Evolutionary conservation across 1,140 invertebrate genomes (phyloP), one percentile per base, ranked within the genome.

Genomic region (Diabrotica undecimpunctata): DNA sequence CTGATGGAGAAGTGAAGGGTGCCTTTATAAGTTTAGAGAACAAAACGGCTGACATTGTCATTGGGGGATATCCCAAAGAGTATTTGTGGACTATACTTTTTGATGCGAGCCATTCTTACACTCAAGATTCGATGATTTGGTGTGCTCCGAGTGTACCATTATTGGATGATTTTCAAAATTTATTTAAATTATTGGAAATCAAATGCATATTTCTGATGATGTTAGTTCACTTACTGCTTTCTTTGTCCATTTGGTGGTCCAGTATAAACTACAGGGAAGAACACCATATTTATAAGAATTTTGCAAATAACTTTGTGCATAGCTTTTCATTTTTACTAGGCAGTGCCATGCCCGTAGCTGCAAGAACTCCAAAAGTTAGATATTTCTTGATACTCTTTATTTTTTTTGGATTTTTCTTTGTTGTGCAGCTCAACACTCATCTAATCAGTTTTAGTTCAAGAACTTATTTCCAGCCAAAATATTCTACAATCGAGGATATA

Each of bases 101-200:
- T 13, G 53, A 54, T 54, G 25, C 13, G 4, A 54, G 53, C 12
- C 25, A 54, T 54, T 54, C 12, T 5, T 54, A 54, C 53, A 54
- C 53, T 12, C 53, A 54, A 54, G 25, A 54, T 8, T 2, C 53
- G 3, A 5, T 54, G 3, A 54, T 54, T 54, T 54, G 9, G 53
- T 54, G 53, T 25, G 53, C 25, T 54, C 53, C 53, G 4, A 12
- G 13, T 25, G 12, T 54, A n/a, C 12, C 25, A 5, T 5, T 12
- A 3, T 10, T 54, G 8, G 53, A 13, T 8, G 25, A 54, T 25
- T 13, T 54, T 25, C 9, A 54, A 54, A n/a, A 54, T 7, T 11
- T 54, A 13, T 13, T 25, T 8, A 4, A 10, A 11, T 5, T 54
- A 8, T 3, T 54, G 13, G 25, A 54, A 54, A 13, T 54, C 9